A percentile compares a stretch with the other conserved stretches of the same genome.
These are phyloP conservation scores for Tragopan temminckii DNA, from an alignment of 2,797 vertebrate genomes.

Conservation along the genomic window DNA sequence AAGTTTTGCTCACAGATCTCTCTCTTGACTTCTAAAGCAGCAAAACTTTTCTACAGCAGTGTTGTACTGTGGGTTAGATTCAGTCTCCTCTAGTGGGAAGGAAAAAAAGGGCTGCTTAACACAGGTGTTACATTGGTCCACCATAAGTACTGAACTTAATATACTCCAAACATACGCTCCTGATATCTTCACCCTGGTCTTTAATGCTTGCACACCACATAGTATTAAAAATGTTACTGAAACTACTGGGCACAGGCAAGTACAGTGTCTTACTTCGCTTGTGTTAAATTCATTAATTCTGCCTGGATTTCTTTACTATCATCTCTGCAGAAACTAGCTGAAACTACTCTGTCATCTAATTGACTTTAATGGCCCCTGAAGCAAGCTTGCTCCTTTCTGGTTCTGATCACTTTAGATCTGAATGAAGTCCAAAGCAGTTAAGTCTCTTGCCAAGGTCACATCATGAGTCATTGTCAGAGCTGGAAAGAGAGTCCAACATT, in stretches of 20 bases:
- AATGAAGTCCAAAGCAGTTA: conserved; percentile 33
- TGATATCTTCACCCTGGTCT: not conserved
- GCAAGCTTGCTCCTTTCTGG: not conserved
- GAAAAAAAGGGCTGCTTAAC: not conserved
- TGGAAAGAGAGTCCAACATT: conserved; percentile 35
- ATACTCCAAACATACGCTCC: not conserved
- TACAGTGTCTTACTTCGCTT: not conserved
- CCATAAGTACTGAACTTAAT: not conserved
- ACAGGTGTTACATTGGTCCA: not conserved
- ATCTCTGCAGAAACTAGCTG: not conserved
- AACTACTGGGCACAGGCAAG: not conserved
- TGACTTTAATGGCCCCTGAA: conserved; percentile 31
- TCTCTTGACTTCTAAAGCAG: not conserved
- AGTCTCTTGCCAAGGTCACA: conserved; percentile 37
- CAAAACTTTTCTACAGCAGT: not conserved
- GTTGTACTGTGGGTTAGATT: not conserved
- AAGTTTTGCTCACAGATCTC: not conserved
- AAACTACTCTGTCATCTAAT: conserved; percentile 35
- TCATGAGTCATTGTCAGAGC: conserved; percentile 44
- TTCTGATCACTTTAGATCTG: conserved; percentile 51
- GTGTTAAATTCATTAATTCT: not conserved
- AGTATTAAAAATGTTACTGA: not conserved
- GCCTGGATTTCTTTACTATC: not conserved
- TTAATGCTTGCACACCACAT: not conserved
- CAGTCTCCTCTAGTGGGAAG: not conserved